Percentiles rank a stretch among this genome's conserved stretches.
Conservation (phyloP, 1,140 invertebrate genomes). For the Palaemon carinicauda region DNA sequence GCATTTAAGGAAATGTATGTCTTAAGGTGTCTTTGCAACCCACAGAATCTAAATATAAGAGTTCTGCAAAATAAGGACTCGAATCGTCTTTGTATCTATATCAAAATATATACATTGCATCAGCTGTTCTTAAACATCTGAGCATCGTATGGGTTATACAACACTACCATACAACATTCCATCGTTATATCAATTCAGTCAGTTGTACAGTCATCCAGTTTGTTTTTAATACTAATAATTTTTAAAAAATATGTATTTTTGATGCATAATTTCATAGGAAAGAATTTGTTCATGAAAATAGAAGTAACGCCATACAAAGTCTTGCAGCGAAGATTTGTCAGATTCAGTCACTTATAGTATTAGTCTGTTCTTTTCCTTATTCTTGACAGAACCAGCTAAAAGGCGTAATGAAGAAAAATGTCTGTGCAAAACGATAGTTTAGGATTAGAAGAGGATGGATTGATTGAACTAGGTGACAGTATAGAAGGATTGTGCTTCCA, state of each 20-base stretch:
- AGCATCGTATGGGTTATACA: neutral
- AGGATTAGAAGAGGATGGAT: constrained; percentile 38
- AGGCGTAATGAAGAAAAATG: constrained; percentile 25
- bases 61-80: neutral
- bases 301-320: too few species aligned
- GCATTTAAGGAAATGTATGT: too few species aligned
- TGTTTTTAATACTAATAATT: too few species aligned
- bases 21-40: too few species aligned
- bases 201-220: too few species aligned
- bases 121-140: constrained; percentile 29
- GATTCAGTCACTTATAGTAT: neutral
- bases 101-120: neutral
- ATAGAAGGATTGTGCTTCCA: constrained; percentile 48
- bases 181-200: too few species aligned
- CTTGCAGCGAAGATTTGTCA: neutral
- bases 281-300: too few species aligned
- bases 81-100: neutral
- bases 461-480: constrained; percentile 40
- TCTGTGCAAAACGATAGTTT: constrained; percentile 33
- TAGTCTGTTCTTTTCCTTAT: neutral
- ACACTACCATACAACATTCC: neutral
- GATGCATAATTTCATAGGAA: too few species aligned
- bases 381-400: constrained; percentile 33
- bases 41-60: too few species aligned
- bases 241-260: too few species aligned